A percentile compares a stretch with the other conserved stretches of the same genome.
Conservation (phyloP, 1,140 invertebrate genomes). For the Paracyclopina nana region DNA sequence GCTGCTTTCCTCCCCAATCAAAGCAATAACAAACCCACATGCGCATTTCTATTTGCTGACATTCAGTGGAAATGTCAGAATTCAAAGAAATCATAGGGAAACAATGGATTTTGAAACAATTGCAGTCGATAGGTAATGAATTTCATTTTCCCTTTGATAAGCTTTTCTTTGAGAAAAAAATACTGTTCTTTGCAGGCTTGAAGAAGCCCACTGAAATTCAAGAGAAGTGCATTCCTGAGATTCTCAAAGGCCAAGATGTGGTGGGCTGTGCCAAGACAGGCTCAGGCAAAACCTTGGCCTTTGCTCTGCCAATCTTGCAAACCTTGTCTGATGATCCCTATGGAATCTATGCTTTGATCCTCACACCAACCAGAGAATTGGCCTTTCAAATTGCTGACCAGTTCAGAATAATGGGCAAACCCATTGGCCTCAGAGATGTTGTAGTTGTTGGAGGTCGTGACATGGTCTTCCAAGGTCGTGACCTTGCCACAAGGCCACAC, state of each 20-base stretch:
- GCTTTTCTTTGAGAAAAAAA: no score
- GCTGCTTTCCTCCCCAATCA: no score
- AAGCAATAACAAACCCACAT: no score
- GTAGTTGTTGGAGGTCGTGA: constrained; percentile 82
- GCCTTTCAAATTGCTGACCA: constrained; percentile 81
- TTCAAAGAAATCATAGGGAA: no score
- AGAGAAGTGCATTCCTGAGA: constrained; percentile 52
- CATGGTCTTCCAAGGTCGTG: constrained; percentile 62
- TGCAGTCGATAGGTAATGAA: no score
- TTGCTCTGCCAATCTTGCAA: constrained; percentile 85
- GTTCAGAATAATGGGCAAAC: constrained; percentile 65
- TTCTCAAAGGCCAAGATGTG: constrained; percentile 61
- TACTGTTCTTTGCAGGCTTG: constrained; percentile 4
- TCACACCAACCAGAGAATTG: constrained; percentile 88
- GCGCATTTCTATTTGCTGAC: no score
- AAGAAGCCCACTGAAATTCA: constrained; percentile 61
- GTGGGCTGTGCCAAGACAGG: constrained; percentile 93
- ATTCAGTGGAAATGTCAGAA: no score
- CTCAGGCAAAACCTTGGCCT: constrained; percentile 91
- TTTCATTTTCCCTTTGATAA: no score
- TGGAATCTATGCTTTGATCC: constrained; percentile 77
- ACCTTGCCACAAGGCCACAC: constrained; percentile 67
- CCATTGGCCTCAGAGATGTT: constrained; percentile 54
- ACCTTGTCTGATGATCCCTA: constrained; percentile 74
- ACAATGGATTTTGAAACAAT: no score